phyloP scores from a whole-genome alignment of 2,888 invertebrate species.

The Punctoribates punctum region DNA sequence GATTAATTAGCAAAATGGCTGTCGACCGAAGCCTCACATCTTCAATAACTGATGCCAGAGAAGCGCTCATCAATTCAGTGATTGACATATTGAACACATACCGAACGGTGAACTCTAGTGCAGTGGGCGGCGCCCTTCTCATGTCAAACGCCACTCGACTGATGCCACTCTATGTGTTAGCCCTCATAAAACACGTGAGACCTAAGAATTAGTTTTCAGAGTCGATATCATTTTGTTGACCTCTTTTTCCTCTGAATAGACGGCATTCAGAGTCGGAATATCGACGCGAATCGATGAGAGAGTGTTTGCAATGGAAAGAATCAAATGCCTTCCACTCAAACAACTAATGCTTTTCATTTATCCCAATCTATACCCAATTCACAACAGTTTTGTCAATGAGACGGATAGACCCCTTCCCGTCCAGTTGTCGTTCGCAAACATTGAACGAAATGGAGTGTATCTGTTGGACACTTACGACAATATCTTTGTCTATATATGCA shows the following conservation, averaged over 20 bases:
- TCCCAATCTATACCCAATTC: slow-evolving; percentile 86
- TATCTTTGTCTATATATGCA: slow-evolving; percentile 78
- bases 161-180: slow-evolving; percentile 81
- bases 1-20: slow-evolving; percentile 92
- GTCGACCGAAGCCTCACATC: slow-evolving; percentile 84
- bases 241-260: slow-evolving; percentile 56
- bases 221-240: slow-evolving; percentile 35
- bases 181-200: slow-evolving; percentile 79
- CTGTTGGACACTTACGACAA: slow-evolving; percentile 80
- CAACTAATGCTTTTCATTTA: slow-evolving; percentile 79
- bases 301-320: slow-evolving; percentile 84
- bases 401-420: slow-evolving; percentile 53
- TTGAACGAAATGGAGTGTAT: slow-evolving; percentile 78
- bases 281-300: slow-evolving; percentile 89
- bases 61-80: slow-evolving; percentile 91
- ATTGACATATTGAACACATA: slow-evolving; percentile 80
- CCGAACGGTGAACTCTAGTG: slow-evolving; percentile 60
- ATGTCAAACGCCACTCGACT: slow-evolving; percentile 73
- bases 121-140: slow-evolving; percentile 62
- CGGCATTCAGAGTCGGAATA: slow-evolving; percentile 81
- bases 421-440: slow-evolving; percentile 71
- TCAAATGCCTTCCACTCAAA: slow-evolving; percentile 79
- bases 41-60: slow-evolving; percentile 85
- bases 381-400: slow-evolving; percentile 53
- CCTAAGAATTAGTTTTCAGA: slow-evolving; percentile 58